Evolutionary conservation across 2,888 invertebrate genomes (phyloP).

Genomic region (Epirrita christyi): DNA sequence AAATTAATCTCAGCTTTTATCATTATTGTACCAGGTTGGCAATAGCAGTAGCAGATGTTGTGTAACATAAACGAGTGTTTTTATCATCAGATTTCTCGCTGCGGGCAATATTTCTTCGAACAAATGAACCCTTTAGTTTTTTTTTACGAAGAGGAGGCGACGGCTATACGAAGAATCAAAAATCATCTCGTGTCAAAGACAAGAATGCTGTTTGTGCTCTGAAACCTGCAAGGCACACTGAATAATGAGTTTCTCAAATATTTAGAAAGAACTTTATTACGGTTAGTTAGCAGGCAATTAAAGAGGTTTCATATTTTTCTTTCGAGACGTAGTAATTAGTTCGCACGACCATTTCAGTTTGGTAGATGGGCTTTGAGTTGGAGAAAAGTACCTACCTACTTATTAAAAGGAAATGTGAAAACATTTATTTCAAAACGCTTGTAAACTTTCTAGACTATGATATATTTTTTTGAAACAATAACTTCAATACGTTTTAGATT

Average conservation of each 20-base stretch:
- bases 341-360: slow-evolving; percentile 36
- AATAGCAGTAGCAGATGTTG: slow-evolving; percentile 41
- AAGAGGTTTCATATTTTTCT: slow-evolving; percentile 54
- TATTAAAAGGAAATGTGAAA: slow-evolving; percentile 15
- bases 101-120: slow-evolving; percentile 36
- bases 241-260: slow-evolving; percentile 63
- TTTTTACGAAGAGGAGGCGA: slow-evolving; percentile 24
- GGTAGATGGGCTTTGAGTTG: slow-evolving; percentile 17
- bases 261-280: slow-evolving; percentile 59
- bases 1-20: slow-evolving; percentile 23
- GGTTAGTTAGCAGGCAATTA: slow-evolving; percentile 60
- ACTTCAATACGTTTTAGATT: slow-evolving; percentile 2
- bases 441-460: neutral
- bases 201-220: slow-evolving; percentile 45
- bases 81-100: slow-evolving; percentile 41
- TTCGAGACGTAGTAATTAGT: slow-evolving; percentile 50
- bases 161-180: slow-evolving; percentile 48
- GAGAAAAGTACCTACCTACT: slow-evolving; percentile 13
- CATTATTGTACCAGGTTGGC: slow-evolving; percentile 41
- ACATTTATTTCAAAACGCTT: slow-evolving; percentile 15
- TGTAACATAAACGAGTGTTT: slow-evolving; percentile 45
- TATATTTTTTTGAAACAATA: slow-evolving; percentile 2
- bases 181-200: slow-evolving; percentile 47
- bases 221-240: slow-evolving; percentile 46
- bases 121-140: slow-evolving; percentile 35